These are phyloP conservation scores for Dione juno DNA, from an alignment of 2,888 invertebrate genomes.

Conservation along the genomic window DNA sequence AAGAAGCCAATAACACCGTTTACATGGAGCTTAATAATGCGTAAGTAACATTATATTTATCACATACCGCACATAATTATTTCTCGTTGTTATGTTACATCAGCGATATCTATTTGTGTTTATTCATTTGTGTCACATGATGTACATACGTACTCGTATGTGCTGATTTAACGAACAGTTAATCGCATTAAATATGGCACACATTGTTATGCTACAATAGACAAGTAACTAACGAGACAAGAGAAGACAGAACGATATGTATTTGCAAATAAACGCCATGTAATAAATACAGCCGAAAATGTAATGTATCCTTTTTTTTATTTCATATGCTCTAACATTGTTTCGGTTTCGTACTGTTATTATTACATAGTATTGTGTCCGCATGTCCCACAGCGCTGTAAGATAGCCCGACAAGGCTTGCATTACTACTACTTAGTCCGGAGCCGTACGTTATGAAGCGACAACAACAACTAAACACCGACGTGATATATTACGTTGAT, in stretches of 20 bases:
- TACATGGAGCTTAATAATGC: slow-evolving; percentile 42
- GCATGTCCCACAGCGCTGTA: slow-evolving; percentile 58
- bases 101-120: not conserved
- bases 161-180: slow-evolving; percentile 23
- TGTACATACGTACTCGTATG: not conserved
- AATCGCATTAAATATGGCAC: slow-evolving; percentile 16
- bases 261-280: slow-evolving; percentile 63
- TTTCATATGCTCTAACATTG: not conserved
- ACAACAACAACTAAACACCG: slow-evolving; percentile 81
- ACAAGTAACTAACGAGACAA: slow-evolving; percentile 55
- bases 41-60: slow-evolving; percentile 41
- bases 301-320: not conserved
- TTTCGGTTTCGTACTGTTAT: slow-evolving; percentile 44
- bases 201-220: slow-evolving; percentile 41
- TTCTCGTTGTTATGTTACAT: slow-evolving; percentile 44
- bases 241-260: slow-evolving; percentile 77
- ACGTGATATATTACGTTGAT: slow-evolving; percentile 55
- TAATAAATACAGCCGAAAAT: slow-evolving; percentile 51
- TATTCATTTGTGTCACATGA: not conserved
- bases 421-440: slow-evolving; percentile 60
- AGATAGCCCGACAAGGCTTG: slow-evolving; percentile 54
- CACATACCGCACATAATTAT: slow-evolving; percentile 51
- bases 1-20: slow-evolving; percentile 48
- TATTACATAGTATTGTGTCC: slow-evolving; percentile 58
- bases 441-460: slow-evolving; percentile 70